Conservation (phyloP, 2,888 invertebrate species). For the Eupithecia exiguata region DNA sequence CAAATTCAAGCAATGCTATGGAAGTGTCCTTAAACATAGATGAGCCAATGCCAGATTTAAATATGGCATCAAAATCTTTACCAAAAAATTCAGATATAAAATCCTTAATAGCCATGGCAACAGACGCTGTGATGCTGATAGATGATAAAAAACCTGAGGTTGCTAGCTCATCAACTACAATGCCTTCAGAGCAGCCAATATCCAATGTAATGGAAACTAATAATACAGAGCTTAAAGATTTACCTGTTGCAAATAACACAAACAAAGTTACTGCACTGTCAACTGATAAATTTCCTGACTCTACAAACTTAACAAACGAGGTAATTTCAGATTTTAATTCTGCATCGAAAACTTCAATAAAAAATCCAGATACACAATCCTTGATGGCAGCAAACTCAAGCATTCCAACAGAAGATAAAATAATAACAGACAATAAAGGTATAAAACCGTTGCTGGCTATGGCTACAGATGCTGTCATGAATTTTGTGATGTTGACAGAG, state of each 20-base stretch:
- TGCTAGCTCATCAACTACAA: neutral
- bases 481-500: neutral
- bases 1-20: neutral
- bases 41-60: neutral
- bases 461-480: neutral
- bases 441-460: neutral
- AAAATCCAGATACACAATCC: neutral
- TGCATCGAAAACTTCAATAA: neutral
- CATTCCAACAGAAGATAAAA: neutral
- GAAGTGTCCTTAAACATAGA: neutral
- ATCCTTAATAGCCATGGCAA: neutral
- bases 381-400: neutral
- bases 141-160: neutral
- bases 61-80: neutral
- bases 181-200: neutral
- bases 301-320: neutral
- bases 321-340: neutral
- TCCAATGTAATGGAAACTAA: neutral
- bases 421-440: neutral
- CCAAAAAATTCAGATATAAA: neutral
- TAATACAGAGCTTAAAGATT: neutral
- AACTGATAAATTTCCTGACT: neutral
- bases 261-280: neutral
- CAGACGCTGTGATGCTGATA: neutral
- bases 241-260: neutral